Base-by-base conservation (phyloP, 1,140 invertebrate species). In the Halictus rubicundus region DNA sequence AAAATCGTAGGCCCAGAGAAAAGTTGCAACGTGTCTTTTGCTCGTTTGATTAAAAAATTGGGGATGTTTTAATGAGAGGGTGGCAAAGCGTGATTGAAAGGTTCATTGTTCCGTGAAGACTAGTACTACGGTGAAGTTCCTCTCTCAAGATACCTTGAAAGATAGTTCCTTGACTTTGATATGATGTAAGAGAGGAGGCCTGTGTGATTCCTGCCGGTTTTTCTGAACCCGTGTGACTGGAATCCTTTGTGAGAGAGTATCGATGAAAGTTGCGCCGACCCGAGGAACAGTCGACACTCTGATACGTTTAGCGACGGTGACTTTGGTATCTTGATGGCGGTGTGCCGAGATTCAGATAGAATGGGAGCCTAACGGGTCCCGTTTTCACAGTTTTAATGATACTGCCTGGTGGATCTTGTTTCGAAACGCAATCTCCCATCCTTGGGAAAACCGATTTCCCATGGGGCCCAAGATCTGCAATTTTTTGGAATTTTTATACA, bases 141-240 rank as follows among this genome's bases (percentile, higher is more conserved):
- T n/a, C n/a, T 9, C 6, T 2, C n/a, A 5, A 57, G 54, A 57
- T 57, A n/a, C 21, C 54, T 57, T 57, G 54, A n/a, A 57, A 7
- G 54, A 57, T 57, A 57, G 54, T 57, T 57, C 54, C 54, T 57
- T n/a, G 54, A 57, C 54, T n/a, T 57, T 57, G 54, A 57, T 57
- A n/a, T 57, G 54, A 57, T 57, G 54, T n/a, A 57, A 57, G 54
- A 57, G 54, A n/a, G 21, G 21, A 57, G 19, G 27, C 27, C 19
- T n/a, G 7, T 19, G 49, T 52, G 49, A n/a, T 57, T 57, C 52
- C 52, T n/a, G 52, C 52, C 21, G 52, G 52, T 57, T 57, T 57
- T 57, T 57, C 54, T 57, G 54, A 2, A 57, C 54, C 54, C 19
- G 54, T 57, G n/a, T n/a, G 54, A n/a, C 54, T 57, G 54, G 54